Conservation (phyloP, 2,888 invertebrate genomes). For the Mamestra brassicae region DNA sequence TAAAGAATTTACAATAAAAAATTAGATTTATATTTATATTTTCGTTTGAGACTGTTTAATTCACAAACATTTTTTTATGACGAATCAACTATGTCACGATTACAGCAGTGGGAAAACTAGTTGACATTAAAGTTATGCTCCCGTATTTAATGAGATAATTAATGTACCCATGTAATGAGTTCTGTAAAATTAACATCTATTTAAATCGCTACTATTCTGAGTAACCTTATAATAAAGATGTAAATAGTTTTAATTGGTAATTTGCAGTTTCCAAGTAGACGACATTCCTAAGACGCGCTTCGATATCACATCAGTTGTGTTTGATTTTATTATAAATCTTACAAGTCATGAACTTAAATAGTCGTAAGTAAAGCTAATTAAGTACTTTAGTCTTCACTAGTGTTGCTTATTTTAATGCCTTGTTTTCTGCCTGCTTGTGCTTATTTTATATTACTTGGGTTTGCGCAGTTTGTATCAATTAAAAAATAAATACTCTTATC, state of each 20-base stretch:
- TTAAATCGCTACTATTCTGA: slow-evolving; percentile 1
- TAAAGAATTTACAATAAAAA: not conserved
- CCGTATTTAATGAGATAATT: slow-evolving; percentile 12
- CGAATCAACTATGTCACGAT: not conserved
- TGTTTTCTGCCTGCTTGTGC: too few species aligned
- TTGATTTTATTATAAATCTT: slow-evolving; percentile 13
- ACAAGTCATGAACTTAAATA: not conserved
- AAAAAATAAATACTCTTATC: too few species aligned
- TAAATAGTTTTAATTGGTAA: slow-evolving; percentile 37
- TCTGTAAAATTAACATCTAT: not conserved
- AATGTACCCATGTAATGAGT: slow-evolving; percentile 1
- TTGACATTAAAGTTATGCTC: not conserved
- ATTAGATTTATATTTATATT: too few species aligned
- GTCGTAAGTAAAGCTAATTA: not conserved
- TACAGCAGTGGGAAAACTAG: not conserved
- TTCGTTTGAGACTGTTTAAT: too few species aligned
- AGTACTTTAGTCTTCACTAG: not conserved
- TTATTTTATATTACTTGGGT: too few species aligned
- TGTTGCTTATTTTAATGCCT: not conserved
- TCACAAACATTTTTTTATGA: not conserved
- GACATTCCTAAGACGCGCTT: slow-evolving; percentile 14
- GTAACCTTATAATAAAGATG: slow-evolving; percentile 31
- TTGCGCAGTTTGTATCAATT: too few species aligned
- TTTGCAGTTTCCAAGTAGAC: slow-evolving; percentile 16
- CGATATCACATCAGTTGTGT: not conserved